Evolutionary conservation across 1,140 invertebrate genomes (phyloP), one percentile per base, ranked within the genome.

Genomic region (Protaetia brevitarsis): DNA sequence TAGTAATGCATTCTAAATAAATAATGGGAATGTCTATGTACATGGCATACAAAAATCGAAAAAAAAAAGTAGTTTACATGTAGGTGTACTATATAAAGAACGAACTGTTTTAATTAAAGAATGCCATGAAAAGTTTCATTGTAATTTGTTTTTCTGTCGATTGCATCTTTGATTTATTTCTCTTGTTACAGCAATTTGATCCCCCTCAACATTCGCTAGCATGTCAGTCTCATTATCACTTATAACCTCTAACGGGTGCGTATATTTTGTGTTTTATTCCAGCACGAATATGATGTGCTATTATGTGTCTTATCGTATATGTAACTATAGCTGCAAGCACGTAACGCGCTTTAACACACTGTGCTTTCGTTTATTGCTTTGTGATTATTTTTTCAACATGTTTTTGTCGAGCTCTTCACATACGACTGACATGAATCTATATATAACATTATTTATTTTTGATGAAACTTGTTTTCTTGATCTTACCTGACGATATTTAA

Each of bases 151-250:
- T 27, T 6, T 8, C 11, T 29, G 16, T 16, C 8, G 10, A 29
- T 27, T 59, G 13, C 27, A 59, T 29, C 57, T 59, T 28, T 29
- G 26, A 59, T n/a, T 59, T 13, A 28, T 59, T 59, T 59, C 13
- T 59, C 57, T 59, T 59, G 57, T 59, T 59, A 59, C 57, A 59
- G 57, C 57, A 31, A 59, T 59, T 59, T 59, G 57, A 59, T 59
- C 29, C 57, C 29, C 57, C 16, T 13, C 57, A 59, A 59, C 57
- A 59, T 59, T 29, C 57, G 57, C 57, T 59, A 59, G 57, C 57
- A 59, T 59, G 57, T 59, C 57, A 59, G 57, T 59, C 57, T 59
- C 57, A 59, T 59, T 59, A 59, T 59, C 57, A 28, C 57, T 59
- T 29, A 59, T 59, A 59, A 59, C 57, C 41, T 51, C 41, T 31